phyloP scores from a whole-genome alignment of 2,797 vertebrate species.

The Platalea minor region DNA sequence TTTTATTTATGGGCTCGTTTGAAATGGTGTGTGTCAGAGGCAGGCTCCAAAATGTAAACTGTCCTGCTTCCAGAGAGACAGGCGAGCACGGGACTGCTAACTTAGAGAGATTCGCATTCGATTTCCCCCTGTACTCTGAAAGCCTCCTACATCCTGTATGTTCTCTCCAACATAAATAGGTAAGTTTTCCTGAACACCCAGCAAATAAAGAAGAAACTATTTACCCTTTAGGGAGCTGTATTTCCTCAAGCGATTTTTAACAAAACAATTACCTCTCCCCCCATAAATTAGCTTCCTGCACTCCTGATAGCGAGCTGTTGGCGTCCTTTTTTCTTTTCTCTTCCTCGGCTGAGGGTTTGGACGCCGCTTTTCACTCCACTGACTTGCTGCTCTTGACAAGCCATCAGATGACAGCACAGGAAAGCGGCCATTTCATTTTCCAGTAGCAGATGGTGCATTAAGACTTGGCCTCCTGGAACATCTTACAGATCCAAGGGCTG shows the following conservation, averaged over 20 bases:
- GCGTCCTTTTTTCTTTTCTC: background rate
- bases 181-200: conserved; percentile 52
- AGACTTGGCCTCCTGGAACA: background rate
- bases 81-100: background rate
- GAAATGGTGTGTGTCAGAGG: background rate
- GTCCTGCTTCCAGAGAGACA: background rate
- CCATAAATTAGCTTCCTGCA: conserved; percentile 39
- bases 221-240: conserved; percentile 32
- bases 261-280: conserved; percentile 45
- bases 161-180: conserved; percentile 51
- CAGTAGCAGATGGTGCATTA: background rate
- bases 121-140: conserved; percentile 16
- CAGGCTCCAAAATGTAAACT: background rate
- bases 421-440: conserved; percentile 1
- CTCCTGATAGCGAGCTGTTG: background rate
- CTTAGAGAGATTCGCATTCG: background rate
- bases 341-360: background rate
- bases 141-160: conserved; percentile 40
- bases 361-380: background rate
- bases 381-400: background rate
- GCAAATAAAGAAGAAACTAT: conserved; percentile 28
- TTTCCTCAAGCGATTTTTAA: conserved; percentile 53
- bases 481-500: background rate
- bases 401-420: background rate
- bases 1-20: background rate